A percentile compares a stretch with the other conserved stretches of the same genome.
phyloP scores from a whole-genome alignment of 2,797 vertebrate genomes.

The Diceros bicornis region DNA sequence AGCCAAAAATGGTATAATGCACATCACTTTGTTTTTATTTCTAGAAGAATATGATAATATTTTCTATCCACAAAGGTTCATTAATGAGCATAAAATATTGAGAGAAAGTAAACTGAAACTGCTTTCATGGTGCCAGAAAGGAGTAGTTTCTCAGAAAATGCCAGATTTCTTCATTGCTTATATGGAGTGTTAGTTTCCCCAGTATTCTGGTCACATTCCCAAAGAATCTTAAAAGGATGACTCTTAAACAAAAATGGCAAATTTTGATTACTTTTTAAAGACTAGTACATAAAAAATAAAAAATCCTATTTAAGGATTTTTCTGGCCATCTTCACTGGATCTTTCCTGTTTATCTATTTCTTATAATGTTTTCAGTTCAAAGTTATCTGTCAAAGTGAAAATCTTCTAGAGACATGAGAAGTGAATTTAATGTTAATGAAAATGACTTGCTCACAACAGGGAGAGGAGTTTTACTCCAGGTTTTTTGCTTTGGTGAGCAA shows the following conservation, averaged over 20 bases:
- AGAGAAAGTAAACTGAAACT: slow-evolving; percentile 10
- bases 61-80: background rate
- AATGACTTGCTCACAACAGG: slow-evolving; percentile 27
- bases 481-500: slow-evolving; percentile 1
- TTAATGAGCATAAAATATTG: slow-evolving; percentile 65
- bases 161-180: background rate
- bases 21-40: slow-evolving; percentile 42
- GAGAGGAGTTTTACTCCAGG: background rate
- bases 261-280: background rate
- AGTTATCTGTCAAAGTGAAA: slow-evolving; percentile 21
- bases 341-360: slow-evolving; percentile 10
- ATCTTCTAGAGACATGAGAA: slow-evolving; percentile 10
- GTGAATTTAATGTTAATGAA: slow-evolving; percentile 65
- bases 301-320: background rate
- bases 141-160: background rate
- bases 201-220: background rate
- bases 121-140: background rate
- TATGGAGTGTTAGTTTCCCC: background rate
- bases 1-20: background rate
- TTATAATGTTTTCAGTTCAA: background rate
- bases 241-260: slow-evolving; percentile 50
- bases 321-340: background rate
- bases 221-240: slow-evolving; percentile 1
- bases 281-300: background rate
- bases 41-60: slow-evolving; percentile 21